A percentile compares a stretch with the other conserved stretches of the same genome.
These are phyloP conservation scores for Netelia inedita DNA, from an alignment of 2,888 invertebrate species.

Conservation along the genomic window DNA sequence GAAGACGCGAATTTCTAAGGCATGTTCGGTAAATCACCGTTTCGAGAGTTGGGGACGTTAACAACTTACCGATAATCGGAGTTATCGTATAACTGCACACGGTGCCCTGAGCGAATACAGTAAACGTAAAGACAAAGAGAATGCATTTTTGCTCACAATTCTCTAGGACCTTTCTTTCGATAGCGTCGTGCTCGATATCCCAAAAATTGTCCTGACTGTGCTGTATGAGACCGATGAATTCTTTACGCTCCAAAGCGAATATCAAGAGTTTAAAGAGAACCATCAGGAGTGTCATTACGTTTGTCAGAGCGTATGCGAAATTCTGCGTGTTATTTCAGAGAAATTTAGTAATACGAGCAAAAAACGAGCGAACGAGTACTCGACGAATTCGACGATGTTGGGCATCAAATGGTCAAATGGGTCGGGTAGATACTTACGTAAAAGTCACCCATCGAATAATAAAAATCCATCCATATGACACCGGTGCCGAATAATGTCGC, in stretches of 20 bases:
- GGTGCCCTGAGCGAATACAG: conserved; percentile 63
- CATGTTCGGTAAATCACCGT: too few relatives aligned
- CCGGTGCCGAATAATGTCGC: conserved; percentile 51
- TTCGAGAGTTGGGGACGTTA: not conserved
- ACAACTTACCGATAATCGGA: conserved; percentile 67
- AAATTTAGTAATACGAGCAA: not conserved
- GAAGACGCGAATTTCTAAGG: not conserved
- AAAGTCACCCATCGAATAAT: conserved; percentile 66
- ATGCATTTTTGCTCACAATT: conserved; percentile 65
- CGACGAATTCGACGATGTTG: not conserved
- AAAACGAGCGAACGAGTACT: not conserved
- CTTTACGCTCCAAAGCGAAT: conserved; percentile 50
- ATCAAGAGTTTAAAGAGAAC: conserved; percentile 62
- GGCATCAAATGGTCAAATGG: too few relatives aligned
- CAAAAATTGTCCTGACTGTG: conserved; percentile 65
- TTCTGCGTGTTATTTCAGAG: conserved; percentile 45
- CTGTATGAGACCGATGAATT: conserved; percentile 60
- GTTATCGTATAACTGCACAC: conserved; percentile 63
- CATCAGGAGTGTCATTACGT: conserved; percentile 63
- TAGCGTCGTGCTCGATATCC: conserved; percentile 58
- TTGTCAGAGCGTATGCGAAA: conserved; percentile 63
- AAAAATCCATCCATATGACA: conserved; percentile 61
- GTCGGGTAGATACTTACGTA: conserved; percentile 64
- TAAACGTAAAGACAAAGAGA: conserved; percentile 59
- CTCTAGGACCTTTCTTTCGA: conserved; percentile 41